phyloP scores from a whole-genome alignment of 2,797 vertebrate species.

The Gymnoscopelus microlampas region DNA sequence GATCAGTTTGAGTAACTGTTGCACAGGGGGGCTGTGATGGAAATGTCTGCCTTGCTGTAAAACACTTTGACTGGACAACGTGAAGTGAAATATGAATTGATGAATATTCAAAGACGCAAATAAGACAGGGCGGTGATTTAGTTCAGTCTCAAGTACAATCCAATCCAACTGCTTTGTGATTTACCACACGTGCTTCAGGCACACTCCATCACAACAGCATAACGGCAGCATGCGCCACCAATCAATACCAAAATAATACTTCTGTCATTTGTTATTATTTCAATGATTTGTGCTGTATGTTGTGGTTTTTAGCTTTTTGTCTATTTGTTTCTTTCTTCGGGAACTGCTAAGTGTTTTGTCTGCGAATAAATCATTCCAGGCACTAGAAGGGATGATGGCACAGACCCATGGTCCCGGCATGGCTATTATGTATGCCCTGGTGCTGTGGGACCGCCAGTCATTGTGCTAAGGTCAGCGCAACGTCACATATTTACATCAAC shows the following conservation, averaged over 20 bases:
- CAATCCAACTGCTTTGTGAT: constrained; percentile 46
- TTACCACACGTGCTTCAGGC: constrained; percentile 43
- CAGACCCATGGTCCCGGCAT: constrained; percentile 55
- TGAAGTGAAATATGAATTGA: constrained; percentile 62
- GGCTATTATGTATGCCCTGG: constrained; percentile 66
- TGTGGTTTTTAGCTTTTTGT: constrained; percentile 6
- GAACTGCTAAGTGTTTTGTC: constrained; percentile 34
- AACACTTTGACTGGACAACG: constrained; percentile 58
- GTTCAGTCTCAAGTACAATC: constrained; percentile 34
- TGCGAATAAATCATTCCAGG: constrained; percentile 70
- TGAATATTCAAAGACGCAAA: constrained; percentile 43
- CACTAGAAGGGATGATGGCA: constrained; percentile 64
- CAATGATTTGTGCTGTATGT: background rate
- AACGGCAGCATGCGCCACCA: constrained; percentile 58
- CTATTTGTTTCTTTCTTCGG: background rate
- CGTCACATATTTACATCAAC: constrained; percentile 30
- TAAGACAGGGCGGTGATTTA: constrained; percentile 57
- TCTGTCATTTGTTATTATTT: no score
- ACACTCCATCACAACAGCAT: constrained; percentile 43
- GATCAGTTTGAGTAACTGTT: background rate
- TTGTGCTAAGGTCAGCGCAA: constrained; percentile 48
- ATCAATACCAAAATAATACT: constrained; percentile 38
- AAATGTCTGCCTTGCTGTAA: constrained; percentile 45
- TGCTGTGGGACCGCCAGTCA: constrained; percentile 40
- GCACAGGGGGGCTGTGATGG: constrained; percentile 15